Base-by-base conservation (phyloP, 2,113 vertebrate species). In the Leucosticte australis region DNA sequence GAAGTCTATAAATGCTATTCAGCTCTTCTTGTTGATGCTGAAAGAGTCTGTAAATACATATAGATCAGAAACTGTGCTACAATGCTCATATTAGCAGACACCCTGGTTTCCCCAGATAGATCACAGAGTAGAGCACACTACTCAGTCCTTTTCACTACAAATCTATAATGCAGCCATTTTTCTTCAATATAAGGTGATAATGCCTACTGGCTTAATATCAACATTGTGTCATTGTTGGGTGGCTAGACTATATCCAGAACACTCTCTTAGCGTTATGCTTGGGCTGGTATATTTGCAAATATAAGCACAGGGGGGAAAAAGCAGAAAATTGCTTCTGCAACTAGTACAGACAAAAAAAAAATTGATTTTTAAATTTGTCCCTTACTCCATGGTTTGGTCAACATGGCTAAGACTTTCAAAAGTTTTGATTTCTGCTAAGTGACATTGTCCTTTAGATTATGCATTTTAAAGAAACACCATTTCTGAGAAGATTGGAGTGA, bases 91-190 rank as follows among this genome's bases (percentile, higher is more conserved):
- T 62, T 47, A 83, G 4, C 6, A 42, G 24, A 70, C 23, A 63
- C 1, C 6, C 16, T 47, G 7, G 23, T 88, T 85, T 47, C 37
- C 14, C 28, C 33, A 47, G 20, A 47, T 30, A 52, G 23, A 47
- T 47, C 57, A 33, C 16, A 68, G 23, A 75, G 21, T 3, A 81
- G 35, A 87, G 16, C 17, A 55, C 18, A 15, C 63, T 78, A 63
- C 39, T 70, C 18, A 42, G 10, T 46, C 23, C 41, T 84, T 90
- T 78, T 11, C 46, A 50, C 18, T 6, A 37, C 5, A 62, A 35
- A 60, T 27, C 24, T 60, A 6, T 41, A 55, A 47, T 0, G 0
- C 17, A 47, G 30, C 7, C 30, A 35, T 53, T 67, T 78, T 49
- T 55, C 30, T 78, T 55, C 52, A 67, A 15, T n/a, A 28, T n/a